phyloP scores from a whole-genome alignment of 2,888 invertebrate species.

The Serrognathus titanus region DNA sequence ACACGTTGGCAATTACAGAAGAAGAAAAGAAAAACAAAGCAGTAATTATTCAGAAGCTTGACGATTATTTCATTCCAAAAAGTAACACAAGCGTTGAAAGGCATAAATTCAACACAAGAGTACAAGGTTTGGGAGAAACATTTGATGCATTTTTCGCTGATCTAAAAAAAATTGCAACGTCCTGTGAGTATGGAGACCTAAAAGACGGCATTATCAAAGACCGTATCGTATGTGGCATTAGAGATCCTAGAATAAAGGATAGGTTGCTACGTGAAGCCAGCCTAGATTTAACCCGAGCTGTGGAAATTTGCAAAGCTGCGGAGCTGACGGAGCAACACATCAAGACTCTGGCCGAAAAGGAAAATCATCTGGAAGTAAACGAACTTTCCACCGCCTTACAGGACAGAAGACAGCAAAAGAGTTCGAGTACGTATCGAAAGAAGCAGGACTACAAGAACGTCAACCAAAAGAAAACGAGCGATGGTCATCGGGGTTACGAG shows the following conservation, averaged over 20 bases:
- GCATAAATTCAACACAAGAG: slow-evolving; percentile 15
- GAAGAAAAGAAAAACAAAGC: slow-evolving; percentile 10
- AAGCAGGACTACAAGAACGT: too few species aligned
- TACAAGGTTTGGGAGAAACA: slow-evolving; percentile 4
- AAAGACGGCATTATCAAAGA: slow-evolving; percentile 11
- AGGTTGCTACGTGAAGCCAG: slow-evolving; percentile 9
- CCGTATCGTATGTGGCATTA: slow-evolving; percentile 20
- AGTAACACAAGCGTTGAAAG: slow-evolving; percentile 12
- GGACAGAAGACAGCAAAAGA: too few species aligned
- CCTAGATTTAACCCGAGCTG: slow-evolving; percentile 6
- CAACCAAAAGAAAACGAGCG: too few species aligned
- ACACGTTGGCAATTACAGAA: slow-evolving; percentile 17
- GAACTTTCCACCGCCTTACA: too few species aligned
- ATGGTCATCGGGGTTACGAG: too few species aligned
- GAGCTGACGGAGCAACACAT: slow-evolving; percentile 1
- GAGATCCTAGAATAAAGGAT: slow-evolving; percentile 11
- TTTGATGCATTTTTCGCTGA: slow-evolving; percentile 8
- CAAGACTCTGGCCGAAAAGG: too few species aligned
- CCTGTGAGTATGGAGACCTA: slow-evolving; percentile 15
- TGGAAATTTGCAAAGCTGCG: slow-evolving; percentile 13
- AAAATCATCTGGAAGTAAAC: too few species aligned
- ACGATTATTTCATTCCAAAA: slow-evolving; percentile 1
- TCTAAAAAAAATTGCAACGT: neutral
- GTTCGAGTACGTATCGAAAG: too few species aligned
- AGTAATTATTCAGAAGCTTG: neutral